Evolutionary conservation across 2,797 vertebrate species (phyloP).

Genomic region (Eremophila alpestris): DNA sequence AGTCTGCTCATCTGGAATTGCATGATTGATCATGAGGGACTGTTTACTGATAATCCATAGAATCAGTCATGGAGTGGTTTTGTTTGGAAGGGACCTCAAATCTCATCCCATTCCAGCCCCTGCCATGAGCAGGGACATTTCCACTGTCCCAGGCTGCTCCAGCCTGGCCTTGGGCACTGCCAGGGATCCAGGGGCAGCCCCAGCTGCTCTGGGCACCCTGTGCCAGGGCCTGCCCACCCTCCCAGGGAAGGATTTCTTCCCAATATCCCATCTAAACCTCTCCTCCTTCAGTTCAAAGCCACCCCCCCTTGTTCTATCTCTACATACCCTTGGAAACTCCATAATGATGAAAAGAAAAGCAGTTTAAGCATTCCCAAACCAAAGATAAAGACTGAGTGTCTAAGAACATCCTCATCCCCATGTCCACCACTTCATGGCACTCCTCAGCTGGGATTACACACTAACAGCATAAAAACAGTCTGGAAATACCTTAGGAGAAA

Average conservation of each 20-base stretch:
- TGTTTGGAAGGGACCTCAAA: not conserved
- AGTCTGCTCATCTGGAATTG: not conserved
- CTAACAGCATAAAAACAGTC: not conserved
- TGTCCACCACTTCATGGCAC: not conserved
- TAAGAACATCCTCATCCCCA: not conserved
- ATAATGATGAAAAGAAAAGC: not conserved
- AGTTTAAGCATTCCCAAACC: not conserved
- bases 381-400: not conserved
- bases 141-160: not conserved
- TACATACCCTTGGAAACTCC: not conserved
- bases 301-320: not conserved
- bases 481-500: not conserved
- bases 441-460: not conserved
- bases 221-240: not conserved
- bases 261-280: not conserved
- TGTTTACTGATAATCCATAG: not conserved
- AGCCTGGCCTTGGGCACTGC: rapidly evolving
- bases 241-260: not conserved
- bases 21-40: not conserved
- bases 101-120: rapidly evolving
- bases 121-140: not conserved
- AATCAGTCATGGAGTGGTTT: not conserved
- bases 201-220: not conserved
- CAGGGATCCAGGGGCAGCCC: not conserved
- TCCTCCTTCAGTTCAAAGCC: not conserved